These are phyloP conservation scores for Anas georgica DNA, from an alignment of 2,797 vertebrate species.

Conservation along the genomic window DNA sequence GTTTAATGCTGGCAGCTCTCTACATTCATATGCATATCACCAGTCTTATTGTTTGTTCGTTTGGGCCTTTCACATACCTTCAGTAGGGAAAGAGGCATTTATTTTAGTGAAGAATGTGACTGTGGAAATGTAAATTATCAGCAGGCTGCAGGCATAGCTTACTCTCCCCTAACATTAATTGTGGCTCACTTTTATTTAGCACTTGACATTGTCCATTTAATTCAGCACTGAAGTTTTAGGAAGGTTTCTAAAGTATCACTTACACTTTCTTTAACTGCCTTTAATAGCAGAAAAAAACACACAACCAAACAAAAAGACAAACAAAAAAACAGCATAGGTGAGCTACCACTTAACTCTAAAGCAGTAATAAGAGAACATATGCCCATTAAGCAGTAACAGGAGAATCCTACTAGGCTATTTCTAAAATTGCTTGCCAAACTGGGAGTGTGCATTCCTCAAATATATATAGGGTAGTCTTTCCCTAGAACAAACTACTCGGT, in stretches of 20 bases:
- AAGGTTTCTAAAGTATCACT: background rate
- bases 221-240: background rate
- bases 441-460: background rate
- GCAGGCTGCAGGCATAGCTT: background rate
- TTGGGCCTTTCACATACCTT: background rate
- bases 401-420: constrained; percentile 3
- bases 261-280: background rate
- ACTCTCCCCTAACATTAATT: background rate
- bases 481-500: background rate
- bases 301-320: no score
- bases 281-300: background rate
- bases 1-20: background rate
- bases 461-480: background rate
- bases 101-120: background rate
- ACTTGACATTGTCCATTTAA: background rate
- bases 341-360: background rate
- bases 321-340: background rate
- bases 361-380: background rate
- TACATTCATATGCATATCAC: background rate
- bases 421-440: constrained; percentile 1
- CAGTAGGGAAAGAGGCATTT: background rate
- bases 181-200: background rate
- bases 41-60: background rate
- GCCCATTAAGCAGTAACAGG: constrained; percentile 6
- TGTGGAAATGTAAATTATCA: background rate